Evolutionary conservation across 2,888 invertebrate genomes (phyloP), one percentile per base, ranked within the genome.

Genomic region (Caenorhabditis sp.): DNA sequence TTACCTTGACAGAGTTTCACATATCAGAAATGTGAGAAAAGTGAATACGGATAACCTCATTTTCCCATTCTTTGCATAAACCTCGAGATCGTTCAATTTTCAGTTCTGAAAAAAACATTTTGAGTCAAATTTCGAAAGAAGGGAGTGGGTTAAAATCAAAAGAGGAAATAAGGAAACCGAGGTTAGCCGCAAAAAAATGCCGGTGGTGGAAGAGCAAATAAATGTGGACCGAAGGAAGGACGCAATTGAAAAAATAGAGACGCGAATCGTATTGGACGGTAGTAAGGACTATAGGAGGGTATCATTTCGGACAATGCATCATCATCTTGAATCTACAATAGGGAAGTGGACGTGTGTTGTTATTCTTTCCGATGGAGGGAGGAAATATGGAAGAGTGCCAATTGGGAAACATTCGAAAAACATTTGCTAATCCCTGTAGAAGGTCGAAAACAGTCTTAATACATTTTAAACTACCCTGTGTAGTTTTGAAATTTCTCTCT

Each of bases 181-280:
- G 41, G 68, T 70, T 56, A 64, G 68, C 47, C 61, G 35, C 19
- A 64, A 79, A 70, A 69, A 64, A 44, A 44, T 77, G 77, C 77
- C 77, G 68, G 59, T 59, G 76, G 76, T 51, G 76, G 68, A 63
- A 79, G 54, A 64, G 79, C 70, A 79, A 79, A 79, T 44, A 79
- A 38, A 35, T 79, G 79, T 70, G 79, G 79, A 79, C 54, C 77
- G 28, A 49, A 54, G 69, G 68, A 38, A 49, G 22, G 70, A 56
- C 56, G 77, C 61, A 70, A 70, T 61, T 63, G 70, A 72, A 79
- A n/a, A 70, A 79, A 79, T 79, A 58, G 41, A 56, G 51, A 61
- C 54, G 58, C 47, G 54, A 63, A 47, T 54, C 31, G 68, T 47
- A 69, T 28, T 24, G 69, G 58, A 63, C 41, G 77, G 59, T 68